A percentile compares a stretch with the other conserved stretches of the same genome.
Evolutionary conservation across 2,113 vertebrate genomes (phyloP).

Genomic region (Sorex fumeus): DNA sequence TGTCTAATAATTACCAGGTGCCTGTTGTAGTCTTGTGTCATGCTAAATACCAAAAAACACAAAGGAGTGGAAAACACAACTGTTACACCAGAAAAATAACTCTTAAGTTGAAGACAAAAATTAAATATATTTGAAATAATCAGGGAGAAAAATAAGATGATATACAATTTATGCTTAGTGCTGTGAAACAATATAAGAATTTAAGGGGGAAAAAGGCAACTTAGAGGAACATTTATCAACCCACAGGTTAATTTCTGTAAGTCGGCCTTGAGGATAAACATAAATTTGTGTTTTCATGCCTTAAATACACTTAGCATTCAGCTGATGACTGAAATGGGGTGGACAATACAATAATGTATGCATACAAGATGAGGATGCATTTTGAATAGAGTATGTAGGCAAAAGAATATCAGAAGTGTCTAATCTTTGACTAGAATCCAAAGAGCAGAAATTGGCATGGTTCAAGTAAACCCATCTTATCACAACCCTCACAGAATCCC

Average conservation of each 20-base stretch:
- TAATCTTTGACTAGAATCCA: not conserved
- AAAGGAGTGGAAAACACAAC: not conserved
- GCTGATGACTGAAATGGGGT: slow-evolving; percentile 6
- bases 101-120: not conserved
- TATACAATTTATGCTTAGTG: slow-evolving; percentile 19
- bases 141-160: not conserved
- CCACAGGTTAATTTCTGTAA: not conserved
- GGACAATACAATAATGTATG: slow-evolving; percentile 23
- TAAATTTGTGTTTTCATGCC: slow-evolving; percentile 29
- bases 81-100: not conserved
- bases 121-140: not conserved
- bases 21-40: not conserved
- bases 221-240: not conserved
- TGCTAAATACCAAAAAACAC: not conserved
- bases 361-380: not conserved
- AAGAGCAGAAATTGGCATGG: not conserved
- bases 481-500: not conserved
- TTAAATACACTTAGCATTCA: not conserved
- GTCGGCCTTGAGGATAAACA: not conserved
- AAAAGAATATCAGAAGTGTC: not conserved
- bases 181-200: not conserved
- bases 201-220: slow-evolving; percentile 20
- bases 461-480: not conserved
- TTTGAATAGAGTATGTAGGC: not conserved
- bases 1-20: not conserved